phyloP scores from a whole-genome alignment of 2,888 invertebrate species.

The Eupithecia centaureata region DNA sequence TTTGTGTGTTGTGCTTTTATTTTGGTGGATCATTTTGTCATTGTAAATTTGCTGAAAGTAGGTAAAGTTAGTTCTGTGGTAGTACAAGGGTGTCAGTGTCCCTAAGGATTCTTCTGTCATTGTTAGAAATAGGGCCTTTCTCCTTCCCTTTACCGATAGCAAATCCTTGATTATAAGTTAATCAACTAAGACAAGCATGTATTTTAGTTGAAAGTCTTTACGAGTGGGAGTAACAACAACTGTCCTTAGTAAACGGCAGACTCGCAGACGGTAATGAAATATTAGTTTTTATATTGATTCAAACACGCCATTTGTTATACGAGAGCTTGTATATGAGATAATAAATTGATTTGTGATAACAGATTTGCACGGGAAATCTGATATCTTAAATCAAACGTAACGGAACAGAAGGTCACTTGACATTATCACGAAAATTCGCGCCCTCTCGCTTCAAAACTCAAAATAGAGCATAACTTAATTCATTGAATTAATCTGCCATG shows the following conservation, averaged over 20 bases:
- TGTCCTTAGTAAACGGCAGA: conserved; percentile 23
- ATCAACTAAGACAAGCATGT: conserved; percentile 13
- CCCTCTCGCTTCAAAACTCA: conserved; percentile 45
- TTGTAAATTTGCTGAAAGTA: too few relatives aligned
- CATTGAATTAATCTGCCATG: conserved; percentile 7
- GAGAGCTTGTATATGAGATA: conserved; percentile 42
- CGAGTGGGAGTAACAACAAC: conserved; percentile 18
- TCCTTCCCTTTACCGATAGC: not conserved
- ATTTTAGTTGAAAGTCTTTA: conserved; percentile 10
- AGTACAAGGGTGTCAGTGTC: not conserved
- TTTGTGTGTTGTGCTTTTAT: conserved; percentile 2
- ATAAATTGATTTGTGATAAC: too few relatives aligned
- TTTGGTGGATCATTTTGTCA: not conserved
- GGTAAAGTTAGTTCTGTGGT: not conserved
- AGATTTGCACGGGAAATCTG: conserved; percentile 44
- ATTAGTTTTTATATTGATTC: conserved; percentile 35
- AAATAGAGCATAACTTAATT: conserved; percentile 34
- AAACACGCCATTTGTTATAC: conserved; percentile 41
- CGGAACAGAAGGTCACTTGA: conserved; percentile 56
- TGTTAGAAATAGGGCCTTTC: not conserved
- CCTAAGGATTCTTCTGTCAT: not conserved
- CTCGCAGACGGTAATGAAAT: conserved; percentile 38
- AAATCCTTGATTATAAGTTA: not conserved
- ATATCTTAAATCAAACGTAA: conserved; percentile 50
- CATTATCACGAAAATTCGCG: conserved; percentile 55